Base-by-base conservation (phyloP, 2,113 vertebrate species). In the Ochotona curzoniae region DNA sequence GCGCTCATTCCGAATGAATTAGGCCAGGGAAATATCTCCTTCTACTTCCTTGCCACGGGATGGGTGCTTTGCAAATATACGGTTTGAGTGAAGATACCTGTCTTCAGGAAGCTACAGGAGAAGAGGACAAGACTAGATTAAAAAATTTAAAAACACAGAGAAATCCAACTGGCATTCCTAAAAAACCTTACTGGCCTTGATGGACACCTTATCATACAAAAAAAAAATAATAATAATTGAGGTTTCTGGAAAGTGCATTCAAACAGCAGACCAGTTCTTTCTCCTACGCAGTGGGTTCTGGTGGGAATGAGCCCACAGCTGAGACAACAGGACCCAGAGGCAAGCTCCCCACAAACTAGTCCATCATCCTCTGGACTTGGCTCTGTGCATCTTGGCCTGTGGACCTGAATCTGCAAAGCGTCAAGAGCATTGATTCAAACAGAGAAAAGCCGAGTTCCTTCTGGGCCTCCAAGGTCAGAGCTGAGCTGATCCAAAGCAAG, bases 171-270 rank as follows among this genome's bases (percentile, higher is more conserved):
- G 83, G n/a, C 61, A 73, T 94, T 84, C 94, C 61, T 64, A 60
- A 75, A 92, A 79, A 94, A 82, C 49, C 44, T 95, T 60, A 9
- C 0, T 0, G 84, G 51, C 15, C 61, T 83, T 64, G 51, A 21
- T 13, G 38, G 67, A 49, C 80, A 94, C 21, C 44, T 70, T 86
- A 84, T 94, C 70, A 47, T 74, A 91, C 83, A 13, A 86, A 80
- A 61, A 17, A 25, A 44, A 63, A 96, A 49, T n/a, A n/a, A n/a
- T n/a, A 57, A 44, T 12, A 57, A 57, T 15, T 14, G 28, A 30
- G 47, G 54, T 92, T 92, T 90, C 85, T 69, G 30, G 35, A 26
- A 47, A 73, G 85, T 63, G 32, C 71, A 78, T 51, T 79, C 25
- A 17, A 57, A 60, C 47, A 32, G 64, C 89, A 49, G 38, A 10